Evolutionary conservation across 1,140 invertebrate genomes (phyloP).

Genomic region (Hycleus phaleratus): DNA sequence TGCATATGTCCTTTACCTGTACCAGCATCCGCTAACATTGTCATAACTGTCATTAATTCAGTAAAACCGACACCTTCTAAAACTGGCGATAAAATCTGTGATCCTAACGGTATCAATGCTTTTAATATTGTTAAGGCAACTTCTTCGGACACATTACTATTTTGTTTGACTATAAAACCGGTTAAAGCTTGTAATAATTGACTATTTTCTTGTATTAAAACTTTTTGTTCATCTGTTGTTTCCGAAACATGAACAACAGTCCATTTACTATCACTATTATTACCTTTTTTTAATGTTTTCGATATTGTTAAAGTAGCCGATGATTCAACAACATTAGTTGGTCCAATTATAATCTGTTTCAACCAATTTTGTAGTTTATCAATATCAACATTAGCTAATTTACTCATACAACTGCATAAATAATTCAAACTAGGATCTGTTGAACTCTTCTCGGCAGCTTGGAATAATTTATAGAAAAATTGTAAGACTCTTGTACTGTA

Average conservation of each 20-base stretch:
- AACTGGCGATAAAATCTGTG: conserved; percentile 54
- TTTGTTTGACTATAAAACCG: conserved; percentile 67
- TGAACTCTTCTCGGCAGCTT: conserved; percentile 51
- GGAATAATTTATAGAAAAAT: conserved; percentile 73
- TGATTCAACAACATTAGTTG: conserved; percentile 37
- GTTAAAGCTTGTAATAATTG: conserved; percentile 64
- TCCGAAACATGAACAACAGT: conserved; percentile 4
- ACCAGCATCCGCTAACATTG: conserved; percentile 76
- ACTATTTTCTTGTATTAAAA: conserved; percentile 57
- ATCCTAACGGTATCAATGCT: conserved; percentile 68
- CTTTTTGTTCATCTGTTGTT: conserved; percentile 39
- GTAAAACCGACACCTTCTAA: conserved; percentile 68
- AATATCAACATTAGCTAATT: conserved; percentile 57
- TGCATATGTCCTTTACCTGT: conserved; percentile 65
- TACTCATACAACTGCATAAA: conserved; percentile 59
- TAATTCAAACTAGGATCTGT: conserved; percentile 58
- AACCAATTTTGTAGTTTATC: conserved; percentile 62
- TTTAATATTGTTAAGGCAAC: conserved; percentile 67
- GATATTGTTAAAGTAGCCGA: conserved; percentile 32
- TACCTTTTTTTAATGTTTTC: conserved; percentile 8
- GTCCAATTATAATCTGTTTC: conserved; percentile 56
- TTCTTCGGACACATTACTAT: conserved; percentile 54
- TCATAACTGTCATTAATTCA: conserved; percentile 74
- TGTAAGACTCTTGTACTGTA: conserved; percentile 72
- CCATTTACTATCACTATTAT: conserved; percentile 21